phyloP scores from a whole-genome alignment of 2,797 vertebrate species.

The Podarcis lilfordi region DNA sequence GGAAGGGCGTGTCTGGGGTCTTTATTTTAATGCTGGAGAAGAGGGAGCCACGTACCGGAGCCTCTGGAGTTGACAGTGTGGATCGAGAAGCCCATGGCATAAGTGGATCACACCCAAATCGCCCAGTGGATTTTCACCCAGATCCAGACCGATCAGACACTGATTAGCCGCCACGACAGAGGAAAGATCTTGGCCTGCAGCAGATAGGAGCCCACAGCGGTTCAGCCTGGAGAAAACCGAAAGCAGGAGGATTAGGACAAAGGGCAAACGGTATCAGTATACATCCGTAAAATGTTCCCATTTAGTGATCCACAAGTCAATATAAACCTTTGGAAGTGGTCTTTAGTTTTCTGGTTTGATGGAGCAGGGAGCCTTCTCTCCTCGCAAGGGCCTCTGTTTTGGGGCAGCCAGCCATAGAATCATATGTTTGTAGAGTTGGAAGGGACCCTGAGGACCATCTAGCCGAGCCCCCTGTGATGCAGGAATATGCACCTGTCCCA shows the following conservation, averaged over 20 bases:
- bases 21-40: background rate
- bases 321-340: no score
- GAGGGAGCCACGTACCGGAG: background rate
- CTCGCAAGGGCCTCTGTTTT: no score
- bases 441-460: no score
- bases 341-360: no score
- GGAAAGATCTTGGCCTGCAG: background rate
- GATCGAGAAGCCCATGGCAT: background rate
- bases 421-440: no score
- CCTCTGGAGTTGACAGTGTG: background rate
- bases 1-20: background rate
- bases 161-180: background rate
- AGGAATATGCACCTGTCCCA: no score
- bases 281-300: no score
- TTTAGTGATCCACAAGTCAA: no score
- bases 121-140: slow-evolving; percentile 14
- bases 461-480: no score
- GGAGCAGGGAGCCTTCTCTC: no score
- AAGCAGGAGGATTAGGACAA: background rate
- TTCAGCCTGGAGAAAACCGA: background rate
- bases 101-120: background rate
- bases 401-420: no score
- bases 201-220: background rate
- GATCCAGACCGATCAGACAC: background rate
- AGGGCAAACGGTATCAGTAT: background rate